phyloP scores from a whole-genome alignment of 1,140 invertebrate genomes.

The Apocrypta bakeri region DNA sequence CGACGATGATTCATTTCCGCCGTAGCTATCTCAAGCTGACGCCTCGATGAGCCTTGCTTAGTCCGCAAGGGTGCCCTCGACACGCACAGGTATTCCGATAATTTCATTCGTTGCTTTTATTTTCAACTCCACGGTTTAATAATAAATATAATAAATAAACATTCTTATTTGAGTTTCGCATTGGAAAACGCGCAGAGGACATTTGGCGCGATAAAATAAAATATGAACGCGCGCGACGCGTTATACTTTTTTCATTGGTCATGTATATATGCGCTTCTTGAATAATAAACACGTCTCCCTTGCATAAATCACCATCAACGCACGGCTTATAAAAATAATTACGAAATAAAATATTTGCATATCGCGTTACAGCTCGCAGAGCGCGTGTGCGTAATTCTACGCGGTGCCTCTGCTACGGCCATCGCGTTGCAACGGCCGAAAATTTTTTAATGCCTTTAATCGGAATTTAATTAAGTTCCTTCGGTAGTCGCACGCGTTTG shows the following conservation, averaged over 20 bases:
- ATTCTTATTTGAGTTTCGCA: too few relatives aligned
- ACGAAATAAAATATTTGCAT: neutral
- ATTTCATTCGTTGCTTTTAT: too few relatives aligned
- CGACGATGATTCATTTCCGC: slow-evolving; percentile 27
- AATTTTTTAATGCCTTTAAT: slow-evolving; percentile 29
- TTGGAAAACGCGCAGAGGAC: too few relatives aligned
- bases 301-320: neutral
- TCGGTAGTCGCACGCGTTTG: neutral
- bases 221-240: neutral
- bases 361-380: neutral
- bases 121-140: too few relatives aligned
- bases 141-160: too few relatives aligned
- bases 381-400: neutral
- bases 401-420: neutral
- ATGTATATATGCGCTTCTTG: neutral
- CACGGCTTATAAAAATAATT: neutral
- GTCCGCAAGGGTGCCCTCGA: too few relatives aligned
- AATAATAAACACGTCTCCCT: neutral
- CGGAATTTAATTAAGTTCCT: slow-evolving; percentile 38
- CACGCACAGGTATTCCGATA: too few relatives aligned
- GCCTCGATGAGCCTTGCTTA: too few relatives aligned
- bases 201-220: neutral
- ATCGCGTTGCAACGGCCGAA: neutral
- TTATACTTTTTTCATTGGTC: too few relatives aligned
- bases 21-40: neutral